A percentile compares a stretch with the other conserved stretches of the same genome.
Conservation (phyloP, 2,113 vertebrate genomes). For the Sinocyclocheilus grahami region DNA sequence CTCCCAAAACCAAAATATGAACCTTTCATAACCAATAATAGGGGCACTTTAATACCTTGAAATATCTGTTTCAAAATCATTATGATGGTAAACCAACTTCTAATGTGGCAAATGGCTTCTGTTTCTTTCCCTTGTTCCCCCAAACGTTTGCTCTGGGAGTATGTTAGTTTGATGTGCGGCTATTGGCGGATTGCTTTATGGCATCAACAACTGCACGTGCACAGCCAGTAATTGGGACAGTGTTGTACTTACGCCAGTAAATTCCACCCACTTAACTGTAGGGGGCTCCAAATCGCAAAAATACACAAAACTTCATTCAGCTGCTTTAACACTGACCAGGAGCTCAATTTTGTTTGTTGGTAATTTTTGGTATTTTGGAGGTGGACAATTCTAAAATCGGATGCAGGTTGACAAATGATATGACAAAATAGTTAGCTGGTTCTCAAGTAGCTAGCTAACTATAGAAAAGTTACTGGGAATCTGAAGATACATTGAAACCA, state of each 20-base stretch:
- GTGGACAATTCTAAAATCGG: not conserved
- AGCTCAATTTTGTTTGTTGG: not conserved
- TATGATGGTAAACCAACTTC: not conserved
- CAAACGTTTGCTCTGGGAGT: too few relatives aligned
- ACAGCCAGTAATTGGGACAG: too few relatives aligned
- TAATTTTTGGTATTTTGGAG: not conserved
- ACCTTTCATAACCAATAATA: too few relatives aligned
- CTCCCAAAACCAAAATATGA: too few relatives aligned
- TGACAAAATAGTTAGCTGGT: not conserved
- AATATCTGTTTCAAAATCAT: not conserved
- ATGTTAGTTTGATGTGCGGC: too few relatives aligned
- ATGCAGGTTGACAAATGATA: not conserved
- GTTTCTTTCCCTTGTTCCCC: not conserved
- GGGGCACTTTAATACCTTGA: not conserved
- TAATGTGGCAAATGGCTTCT: not conserved
- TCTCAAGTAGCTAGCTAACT: not conserved
- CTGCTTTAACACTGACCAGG: not conserved
- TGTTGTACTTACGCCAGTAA: too few relatives aligned
- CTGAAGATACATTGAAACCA: not conserved
- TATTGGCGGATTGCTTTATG: too few relatives aligned
- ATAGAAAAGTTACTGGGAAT: not conserved
- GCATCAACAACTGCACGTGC: too few relatives aligned
- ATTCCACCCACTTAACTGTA: too few relatives aligned
- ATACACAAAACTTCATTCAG: too few relatives aligned
- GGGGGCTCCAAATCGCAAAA: too few relatives aligned